These are phyloP conservation scores for Oceanodroma tethys DNA, from an alignment of 2,113 vertebrate genomes.

Conservation along the genomic window DNA sequence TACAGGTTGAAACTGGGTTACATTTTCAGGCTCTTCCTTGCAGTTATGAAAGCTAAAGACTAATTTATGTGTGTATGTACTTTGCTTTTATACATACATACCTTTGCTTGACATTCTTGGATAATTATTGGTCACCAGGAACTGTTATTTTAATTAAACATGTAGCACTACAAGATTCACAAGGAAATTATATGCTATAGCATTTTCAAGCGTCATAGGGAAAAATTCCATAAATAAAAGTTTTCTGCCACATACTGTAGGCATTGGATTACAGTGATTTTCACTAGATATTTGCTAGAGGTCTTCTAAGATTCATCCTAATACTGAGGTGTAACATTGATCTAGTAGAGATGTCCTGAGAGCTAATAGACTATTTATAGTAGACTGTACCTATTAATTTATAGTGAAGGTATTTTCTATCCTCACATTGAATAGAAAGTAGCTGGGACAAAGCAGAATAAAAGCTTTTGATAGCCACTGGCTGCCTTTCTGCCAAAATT, in stretches of 20 bases:
- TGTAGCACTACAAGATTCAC: not conserved
- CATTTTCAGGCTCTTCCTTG: not conserved
- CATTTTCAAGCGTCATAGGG: not conserved
- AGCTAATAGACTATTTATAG: not conserved
- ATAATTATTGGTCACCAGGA: not conserved
- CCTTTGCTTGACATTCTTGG: not conserved
- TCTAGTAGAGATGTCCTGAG: not conserved
- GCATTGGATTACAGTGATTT: not conserved
- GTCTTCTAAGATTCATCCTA: not conserved
- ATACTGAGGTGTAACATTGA: not conserved
- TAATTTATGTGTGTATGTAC: too few species aligned
- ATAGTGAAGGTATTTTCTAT: not conserved
- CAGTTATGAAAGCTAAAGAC: not conserved
- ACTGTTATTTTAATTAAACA: not conserved
- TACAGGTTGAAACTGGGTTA: not conserved
- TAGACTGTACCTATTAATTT: not conserved
- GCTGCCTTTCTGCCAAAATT: not conserved
- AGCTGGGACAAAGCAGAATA: not conserved
- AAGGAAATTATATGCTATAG: not conserved
- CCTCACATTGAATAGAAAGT: not conserved
- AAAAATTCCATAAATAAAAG: not conserved
- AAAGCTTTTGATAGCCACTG: not conserved
- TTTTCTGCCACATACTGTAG: not conserved
- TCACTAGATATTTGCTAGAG: not conserved
- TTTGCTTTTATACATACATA: not conserved